Base-by-base conservation (phyloP, 2,113 vertebrate genomes). In the Australoheros scitulus region DNA sequence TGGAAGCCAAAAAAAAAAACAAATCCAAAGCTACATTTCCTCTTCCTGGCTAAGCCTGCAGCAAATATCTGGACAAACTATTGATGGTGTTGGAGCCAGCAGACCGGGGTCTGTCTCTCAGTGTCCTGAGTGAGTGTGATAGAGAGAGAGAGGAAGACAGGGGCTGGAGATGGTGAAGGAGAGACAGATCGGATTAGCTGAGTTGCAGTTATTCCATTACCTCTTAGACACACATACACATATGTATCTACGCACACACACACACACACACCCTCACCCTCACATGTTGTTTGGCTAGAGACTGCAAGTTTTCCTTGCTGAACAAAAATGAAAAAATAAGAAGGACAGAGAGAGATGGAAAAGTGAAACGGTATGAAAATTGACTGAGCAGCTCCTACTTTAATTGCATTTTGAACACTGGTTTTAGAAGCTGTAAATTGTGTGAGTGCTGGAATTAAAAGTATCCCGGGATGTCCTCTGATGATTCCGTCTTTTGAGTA, bases 41-140 rank as follows among this genome's bases (percentile, higher is more conserved):
- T 89, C 56, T 92, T 60, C 74, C 81, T 79, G 88, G 85, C 91
- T 94, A 92, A 94, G 90, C 92, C 91, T 83, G 68, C 85, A 87
- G 84, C 87, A 81, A 81, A 92, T 94, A 94, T 95, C 93, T 92
- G 91, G 87, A 90, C 91, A 92, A 91, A 93, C 90, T 94, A 94
- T 92, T 94, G 92, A 93, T 61, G 60, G 86, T 86, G 86, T 85
- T 79, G 4, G 72, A 87, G 85, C 85, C 89, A 91, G 87, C 89
- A 94, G 91, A 92, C 92, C 87, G 78, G 84, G 85, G 90, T 85
- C 86, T 88, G 88, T 90, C 90, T 81, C 79, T 89, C 85, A 58
- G 72, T 84, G 89, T 68, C 88, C 81, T 86, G 91, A 90, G 88
- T 72, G 72, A 77, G 87, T 15, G 85, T 20, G 91, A 90, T 83